Evolutionary conservation across 2,113 vertebrate species (phyloP), one percentile per base, ranked within the genome.

Genomic region (Melanotaenia duboulayi): DNA sequence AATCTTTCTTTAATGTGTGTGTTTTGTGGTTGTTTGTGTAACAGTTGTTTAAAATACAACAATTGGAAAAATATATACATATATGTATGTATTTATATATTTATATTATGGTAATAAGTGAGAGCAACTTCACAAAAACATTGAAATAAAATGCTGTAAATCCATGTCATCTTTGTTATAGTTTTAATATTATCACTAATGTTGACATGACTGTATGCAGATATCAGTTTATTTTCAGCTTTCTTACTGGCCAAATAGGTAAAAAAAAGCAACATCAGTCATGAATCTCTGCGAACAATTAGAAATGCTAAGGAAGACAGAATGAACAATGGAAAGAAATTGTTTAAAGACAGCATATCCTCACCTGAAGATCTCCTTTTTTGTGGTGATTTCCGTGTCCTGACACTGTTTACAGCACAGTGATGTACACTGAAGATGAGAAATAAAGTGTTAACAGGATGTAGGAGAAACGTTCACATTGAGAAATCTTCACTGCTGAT

Each of bases 341-440:
- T 2, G n/a, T n/a, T 35, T 3, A n/a, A 24, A 7, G 2, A 28
- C 25, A 59, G 8, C 0, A 23, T 37, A 24, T 4, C 1, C 25
- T 95, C 87, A 99, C 98, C 98, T 99, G 95, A 99, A 99, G 84
- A 99, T 99, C 87, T 99, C 97, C 65, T 96, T 97, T 92, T 99
- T 99, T 65, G 96, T 99, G 4, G 98, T 99, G 89, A 99, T 99
- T 94, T 99, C 97, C 52, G 95, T 97, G 82, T 99, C 95, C 78
- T 96, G 95, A 89, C 98, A 99, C 71, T 97, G 96, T 87, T 99
- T 99, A 86, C 97, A 99, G 80, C 97, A 98, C 9, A 99, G 94
- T 0, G 97, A 99, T 0, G 98, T 99, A 65, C 97, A 99, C 98
- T 99, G 71, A 66, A 50, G 74, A 65, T 23, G 23, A 72, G 14